Percentiles rank a stretch among this genome's conserved stretches.
Evolutionary conservation across 1,140 invertebrate species (phyloP).

Genomic region (Pseudomyrmex flavicornis): DNA sequence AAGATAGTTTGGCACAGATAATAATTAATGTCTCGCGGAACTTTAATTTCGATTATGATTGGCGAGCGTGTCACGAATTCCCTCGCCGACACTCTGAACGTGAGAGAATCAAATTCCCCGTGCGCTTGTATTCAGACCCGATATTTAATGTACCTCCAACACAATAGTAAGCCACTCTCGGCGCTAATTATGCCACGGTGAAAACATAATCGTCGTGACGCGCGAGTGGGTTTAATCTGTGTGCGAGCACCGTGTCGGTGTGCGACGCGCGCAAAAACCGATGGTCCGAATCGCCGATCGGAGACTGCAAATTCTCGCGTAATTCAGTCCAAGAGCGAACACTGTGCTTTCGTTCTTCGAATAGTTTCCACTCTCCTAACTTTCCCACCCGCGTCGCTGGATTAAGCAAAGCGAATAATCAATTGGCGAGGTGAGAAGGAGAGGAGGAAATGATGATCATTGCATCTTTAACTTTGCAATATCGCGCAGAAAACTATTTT

Average conservation of each 20-base stretch:
- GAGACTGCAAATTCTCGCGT: slow-evolving; percentile 60
- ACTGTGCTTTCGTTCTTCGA: slow-evolving; percentile 36
- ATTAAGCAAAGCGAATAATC: slow-evolving; percentile 3
- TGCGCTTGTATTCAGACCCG: slow-evolving; percentile 48
- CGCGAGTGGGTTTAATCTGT: slow-evolving; percentile 57
- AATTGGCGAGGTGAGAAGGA: neutral
- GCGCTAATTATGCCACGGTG: slow-evolving; percentile 67
- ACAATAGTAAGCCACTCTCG: slow-evolving; percentile 60
- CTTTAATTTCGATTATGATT: slow-evolving; percentile 51
- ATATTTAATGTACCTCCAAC: slow-evolving; percentile 66
- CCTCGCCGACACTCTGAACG: slow-evolving; percentile 19
- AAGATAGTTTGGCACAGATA: slow-evolving; percentile 30
- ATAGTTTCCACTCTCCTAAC: slow-evolving; percentile 55
- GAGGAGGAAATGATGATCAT: neutral
- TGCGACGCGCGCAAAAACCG: slow-evolving; percentile 55
- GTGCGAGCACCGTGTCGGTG: slow-evolving; percentile 40
- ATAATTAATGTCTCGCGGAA: slow-evolving; percentile 41
- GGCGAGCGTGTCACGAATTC: slow-evolving; percentile 52
- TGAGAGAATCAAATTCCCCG: slow-evolving; percentile 47
- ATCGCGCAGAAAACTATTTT: neutral
- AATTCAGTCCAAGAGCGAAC: slow-evolving; percentile 52
- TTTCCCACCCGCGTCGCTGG: slow-evolving; percentile 14
- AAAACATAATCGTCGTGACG: slow-evolving; percentile 71
- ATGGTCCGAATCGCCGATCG: slow-evolving; percentile 20
- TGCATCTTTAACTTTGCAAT: neutral